Evolutionary conservation across 2,888 invertebrate genomes (phyloP).

Genomic region (Chalcosyrphus nemorum): DNA sequence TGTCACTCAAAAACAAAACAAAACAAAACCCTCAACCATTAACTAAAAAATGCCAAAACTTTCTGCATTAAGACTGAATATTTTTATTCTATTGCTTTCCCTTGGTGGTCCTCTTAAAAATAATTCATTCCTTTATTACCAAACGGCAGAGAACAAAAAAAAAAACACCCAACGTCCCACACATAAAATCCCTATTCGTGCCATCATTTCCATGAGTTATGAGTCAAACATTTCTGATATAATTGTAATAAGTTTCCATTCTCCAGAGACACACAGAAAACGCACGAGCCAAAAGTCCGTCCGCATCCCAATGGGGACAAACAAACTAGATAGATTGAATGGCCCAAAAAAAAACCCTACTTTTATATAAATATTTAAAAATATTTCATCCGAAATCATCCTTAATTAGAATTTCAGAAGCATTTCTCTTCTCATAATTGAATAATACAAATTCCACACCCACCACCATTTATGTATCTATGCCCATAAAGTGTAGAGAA

Average conservation of each 20-base stretch:
- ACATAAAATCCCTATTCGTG: not conserved
- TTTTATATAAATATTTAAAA: constrained; percentile 33
- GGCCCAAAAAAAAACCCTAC: not conserved
- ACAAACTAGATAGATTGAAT: not conserved
- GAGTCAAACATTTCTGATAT: not conserved
- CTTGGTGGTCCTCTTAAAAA: not conserved
- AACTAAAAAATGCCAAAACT: not conserved
- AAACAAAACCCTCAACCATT: not conserved
- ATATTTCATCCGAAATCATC: constrained; percentile 13
- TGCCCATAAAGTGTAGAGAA: not conserved
- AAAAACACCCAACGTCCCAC: not conserved
- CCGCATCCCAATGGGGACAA: not conserved
- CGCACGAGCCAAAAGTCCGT: not conserved
- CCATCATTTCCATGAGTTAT: not conserved
- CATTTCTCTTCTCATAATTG: constrained; percentile 30
- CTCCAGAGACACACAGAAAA: not conserved
- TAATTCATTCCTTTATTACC: not conserved
- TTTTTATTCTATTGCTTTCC: not conserved
- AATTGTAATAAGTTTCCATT: not conserved
- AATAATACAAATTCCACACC: constrained; percentile 16
- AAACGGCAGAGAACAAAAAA: too few relatives aligned
- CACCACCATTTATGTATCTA: too few relatives aligned
- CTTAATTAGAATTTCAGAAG: constrained; percentile 44
- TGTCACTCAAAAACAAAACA: not conserved
- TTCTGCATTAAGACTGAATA: not conserved